phyloP scores from a whole-genome alignment of 2,113 vertebrate species.

The Reinhardtius hippoglossoides region DNA sequence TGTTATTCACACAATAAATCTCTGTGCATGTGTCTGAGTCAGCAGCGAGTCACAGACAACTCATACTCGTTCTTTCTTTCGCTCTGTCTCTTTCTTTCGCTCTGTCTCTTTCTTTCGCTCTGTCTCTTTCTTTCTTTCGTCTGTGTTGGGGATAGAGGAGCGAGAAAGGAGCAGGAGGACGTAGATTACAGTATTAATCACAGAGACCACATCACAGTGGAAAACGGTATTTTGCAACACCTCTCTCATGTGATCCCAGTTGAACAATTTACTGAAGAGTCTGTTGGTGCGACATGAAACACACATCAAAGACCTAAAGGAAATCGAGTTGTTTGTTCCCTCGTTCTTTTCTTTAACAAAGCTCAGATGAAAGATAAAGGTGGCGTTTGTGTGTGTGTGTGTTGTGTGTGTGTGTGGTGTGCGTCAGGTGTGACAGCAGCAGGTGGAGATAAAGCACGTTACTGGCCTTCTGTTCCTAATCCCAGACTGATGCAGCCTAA shows the following conservation, averaged over 20 bases:
- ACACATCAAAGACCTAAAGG: too few relatives aligned
- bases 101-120: constrained; percentile 5
- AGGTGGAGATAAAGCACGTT: constrained; percentile 63
- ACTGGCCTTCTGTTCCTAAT: constrained; percentile 48
- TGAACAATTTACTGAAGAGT: too few relatives aligned
- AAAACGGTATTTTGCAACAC: too few relatives aligned
- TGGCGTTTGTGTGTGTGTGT: too few relatives aligned
- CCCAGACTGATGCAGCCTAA: constrained; percentile 30
- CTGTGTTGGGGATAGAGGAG: neutral
- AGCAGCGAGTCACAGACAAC: constrained; percentile 53
- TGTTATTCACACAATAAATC: constrained; percentile 32
- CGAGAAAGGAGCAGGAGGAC: neutral
- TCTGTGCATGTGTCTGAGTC: constrained; percentile 67
- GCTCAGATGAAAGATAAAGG: too few relatives aligned
- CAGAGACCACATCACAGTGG: too few relatives aligned
- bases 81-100: constrained; percentile 2
- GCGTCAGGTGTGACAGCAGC: constrained; percentile 46
- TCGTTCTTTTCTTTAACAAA: too few relatives aligned
- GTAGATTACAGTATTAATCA: too few relatives aligned
- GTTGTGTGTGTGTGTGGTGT: neutral
- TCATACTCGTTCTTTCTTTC: constrained; percentile 26
- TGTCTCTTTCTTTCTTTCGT: constrained; percentile 10
- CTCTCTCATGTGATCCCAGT: too few relatives aligned
- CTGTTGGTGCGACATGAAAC: too few relatives aligned
- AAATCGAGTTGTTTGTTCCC: too few relatives aligned